Conservation (phyloP, 2,113 vertebrate species). For the Dasypus novemcinctus region DNA sequence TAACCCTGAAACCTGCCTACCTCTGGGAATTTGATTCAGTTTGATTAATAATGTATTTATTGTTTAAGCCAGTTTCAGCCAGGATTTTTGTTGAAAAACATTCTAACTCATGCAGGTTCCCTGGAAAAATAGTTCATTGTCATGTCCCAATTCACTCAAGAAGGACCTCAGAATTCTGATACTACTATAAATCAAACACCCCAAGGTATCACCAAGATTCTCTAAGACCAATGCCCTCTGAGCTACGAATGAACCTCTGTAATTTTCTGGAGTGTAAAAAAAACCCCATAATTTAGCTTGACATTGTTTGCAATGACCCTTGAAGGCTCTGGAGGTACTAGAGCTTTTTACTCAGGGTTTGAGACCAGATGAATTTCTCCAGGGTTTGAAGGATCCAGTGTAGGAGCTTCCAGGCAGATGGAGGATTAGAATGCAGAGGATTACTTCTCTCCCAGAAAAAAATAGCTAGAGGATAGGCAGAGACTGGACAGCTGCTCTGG, state of each 20-base stretch:
- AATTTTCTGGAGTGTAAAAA: background rate
- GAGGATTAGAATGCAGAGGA: too few species aligned
- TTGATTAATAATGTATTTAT: background rate
- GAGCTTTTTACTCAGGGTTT: background rate
- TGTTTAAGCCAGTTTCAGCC: background rate
- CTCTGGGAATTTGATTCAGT: background rate
- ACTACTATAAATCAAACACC: background rate
- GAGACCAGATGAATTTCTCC: background rate
- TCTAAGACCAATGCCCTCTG: background rate
- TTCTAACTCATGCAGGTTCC: background rate
- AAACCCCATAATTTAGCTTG: background rate
- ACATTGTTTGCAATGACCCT: background rate
- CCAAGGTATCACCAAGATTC: background rate
- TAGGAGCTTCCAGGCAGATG: too few species aligned
- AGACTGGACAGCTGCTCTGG: too few species aligned
- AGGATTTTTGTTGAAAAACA: background rate
- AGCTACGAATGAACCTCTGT: background rate
- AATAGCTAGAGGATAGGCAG: too few species aligned
- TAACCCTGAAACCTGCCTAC: background rate
- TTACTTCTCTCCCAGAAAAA: too few species aligned
- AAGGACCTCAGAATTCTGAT: background rate
- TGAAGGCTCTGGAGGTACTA: background rate
- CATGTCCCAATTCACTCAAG: background rate
- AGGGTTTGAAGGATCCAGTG: background rate
- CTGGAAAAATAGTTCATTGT: background rate